These are phyloP conservation scores for Hylia prasina DNA, from an alignment of 2,113 vertebrate species.

Conservation along the genomic window DNA sequence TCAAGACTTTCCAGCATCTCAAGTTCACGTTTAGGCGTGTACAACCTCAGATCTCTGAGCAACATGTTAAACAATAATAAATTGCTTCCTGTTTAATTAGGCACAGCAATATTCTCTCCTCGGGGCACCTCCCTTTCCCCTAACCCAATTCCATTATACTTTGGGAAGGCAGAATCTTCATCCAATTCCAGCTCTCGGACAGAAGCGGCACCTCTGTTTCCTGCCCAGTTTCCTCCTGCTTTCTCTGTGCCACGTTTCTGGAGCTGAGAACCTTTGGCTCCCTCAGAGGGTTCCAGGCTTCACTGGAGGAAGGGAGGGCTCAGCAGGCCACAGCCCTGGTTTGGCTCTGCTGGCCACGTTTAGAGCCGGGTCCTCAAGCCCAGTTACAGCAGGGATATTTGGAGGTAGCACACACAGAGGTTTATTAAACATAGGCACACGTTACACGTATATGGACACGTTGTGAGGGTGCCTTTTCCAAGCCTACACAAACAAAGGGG, in stretches of 20 bases:
- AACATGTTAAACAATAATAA: not conserved
- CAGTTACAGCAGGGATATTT: not conserved
- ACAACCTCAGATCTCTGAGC: not conserved
- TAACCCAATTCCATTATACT: not conserved
- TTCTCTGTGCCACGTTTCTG: not conserved
- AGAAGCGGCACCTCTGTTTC: not conserved
- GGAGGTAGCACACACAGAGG: not conserved
- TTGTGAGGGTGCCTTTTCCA: not conserved
- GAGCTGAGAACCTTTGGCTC: fast-evolving
- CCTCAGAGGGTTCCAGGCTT: not conserved
- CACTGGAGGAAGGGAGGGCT: not conserved
- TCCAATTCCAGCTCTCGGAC: not conserved
- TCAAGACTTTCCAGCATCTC: not conserved
- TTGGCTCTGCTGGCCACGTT: not conserved
- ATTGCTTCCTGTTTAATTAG: constrained; percentile 21
- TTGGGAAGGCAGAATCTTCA: not conserved
- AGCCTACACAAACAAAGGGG: not conserved
- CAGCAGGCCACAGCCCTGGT: not conserved
- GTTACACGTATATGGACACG: fast-evolving
- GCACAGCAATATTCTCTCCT: not conserved
- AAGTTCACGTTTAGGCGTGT: not conserved
- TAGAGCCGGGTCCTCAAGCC: not conserved
- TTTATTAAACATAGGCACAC: not conserved
- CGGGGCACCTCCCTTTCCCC: not conserved
- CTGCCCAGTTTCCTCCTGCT: not conserved